Percentiles rank a stretch among this genome's conserved stretches.
phyloP scores from a whole-genome alignment of 2,888 invertebrate genomes.

The Parelbella ahira region DNA sequence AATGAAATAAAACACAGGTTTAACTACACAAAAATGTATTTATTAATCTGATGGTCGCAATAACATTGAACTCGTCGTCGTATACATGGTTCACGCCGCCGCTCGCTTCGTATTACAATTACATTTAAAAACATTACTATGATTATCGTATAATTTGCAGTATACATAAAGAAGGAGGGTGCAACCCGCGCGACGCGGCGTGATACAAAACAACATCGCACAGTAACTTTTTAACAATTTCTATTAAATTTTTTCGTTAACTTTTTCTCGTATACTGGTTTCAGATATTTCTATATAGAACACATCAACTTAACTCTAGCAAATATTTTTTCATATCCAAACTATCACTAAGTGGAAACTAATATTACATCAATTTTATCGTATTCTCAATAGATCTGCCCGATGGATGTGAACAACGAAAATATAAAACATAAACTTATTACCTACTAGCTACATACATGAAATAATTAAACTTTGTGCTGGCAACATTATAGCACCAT shows the following conservation, averaged over 20 bases:
- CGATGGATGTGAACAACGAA: conserved; percentile 39
- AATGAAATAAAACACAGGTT: conserved; percentile 42
- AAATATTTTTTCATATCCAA: conserved; percentile 40
- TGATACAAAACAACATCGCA: conserved; percentile 43
- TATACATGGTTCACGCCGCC: conserved; percentile 74
- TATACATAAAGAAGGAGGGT: conserved; percentile 27
- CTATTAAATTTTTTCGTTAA: conserved; percentile 56
- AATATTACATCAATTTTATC: conserved; percentile 44
- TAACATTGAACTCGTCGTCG: conserved; percentile 76
- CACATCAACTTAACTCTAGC: conserved; percentile 69
- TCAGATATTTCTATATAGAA: conserved; percentile 78
- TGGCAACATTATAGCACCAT: conserved; percentile 62
- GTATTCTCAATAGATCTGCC: conserved; percentile 30
- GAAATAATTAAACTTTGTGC: conserved; percentile 59
- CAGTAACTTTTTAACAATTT: conserved; percentile 52
- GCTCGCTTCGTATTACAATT: conserved; percentile 34
- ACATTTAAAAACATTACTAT: conserved; percentile 23
- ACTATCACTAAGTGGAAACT: conserved; percentile 53
- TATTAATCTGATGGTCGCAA: conserved; percentile 77
- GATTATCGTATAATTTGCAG: conserved; percentile 33
- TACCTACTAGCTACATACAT: too few relatives aligned
- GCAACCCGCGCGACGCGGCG: conserved; percentile 43
- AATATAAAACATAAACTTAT: conserved; percentile 32
- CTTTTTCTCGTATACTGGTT: conserved; percentile 74
- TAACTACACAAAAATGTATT: conserved; percentile 81